These are phyloP conservation scores for Diabrotica balteata DNA, from an alignment of 2,888 invertebrate species.

Conservation along the genomic window DNA sequence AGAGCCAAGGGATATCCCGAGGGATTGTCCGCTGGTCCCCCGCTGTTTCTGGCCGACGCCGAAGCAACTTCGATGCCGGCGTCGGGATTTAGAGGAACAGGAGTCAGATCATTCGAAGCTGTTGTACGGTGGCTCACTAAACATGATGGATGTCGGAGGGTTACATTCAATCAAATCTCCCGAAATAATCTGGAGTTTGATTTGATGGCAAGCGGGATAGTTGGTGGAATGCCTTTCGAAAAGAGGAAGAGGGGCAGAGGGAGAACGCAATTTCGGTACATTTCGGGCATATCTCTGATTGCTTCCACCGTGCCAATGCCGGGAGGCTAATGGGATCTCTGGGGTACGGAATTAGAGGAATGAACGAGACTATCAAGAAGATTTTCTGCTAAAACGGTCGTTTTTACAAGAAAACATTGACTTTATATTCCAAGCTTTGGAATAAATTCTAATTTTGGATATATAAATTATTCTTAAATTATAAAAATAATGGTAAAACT, in stretches of 20 bases:
- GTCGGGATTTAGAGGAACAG: constrained; percentile 51
- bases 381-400: neutral
- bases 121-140: constrained; percentile 51
- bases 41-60: constrained; percentile 28
- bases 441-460: too few species aligned
- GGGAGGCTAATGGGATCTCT: constrained; percentile 35
- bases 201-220: constrained; percentile 45
- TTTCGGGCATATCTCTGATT: constrained; percentile 30
- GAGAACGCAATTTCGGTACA: constrained; percentile 37
- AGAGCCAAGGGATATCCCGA: constrained; percentile 39
- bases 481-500: too few species aligned
- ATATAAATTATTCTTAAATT: too few species aligned
- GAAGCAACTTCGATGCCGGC: neutral
- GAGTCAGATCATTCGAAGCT: constrained; percentile 53
- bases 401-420: neutral
- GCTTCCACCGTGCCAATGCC: constrained; percentile 19
- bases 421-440: too few species aligned
- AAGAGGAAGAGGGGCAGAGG: constrained; percentile 28
- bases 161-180: constrained; percentile 53
- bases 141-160: constrained; percentile 54
- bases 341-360: constrained; percentile 36
- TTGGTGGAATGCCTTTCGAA: constrained; percentile 25
- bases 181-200: constrained; percentile 51
- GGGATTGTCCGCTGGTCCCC: constrained; percentile 42
- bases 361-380: neutral